Percentiles rank a stretch among this genome's conserved stretches.
Conservation (phyloP, 2,113 vertebrate species). For the Syrmaticus mikado region DNA sequence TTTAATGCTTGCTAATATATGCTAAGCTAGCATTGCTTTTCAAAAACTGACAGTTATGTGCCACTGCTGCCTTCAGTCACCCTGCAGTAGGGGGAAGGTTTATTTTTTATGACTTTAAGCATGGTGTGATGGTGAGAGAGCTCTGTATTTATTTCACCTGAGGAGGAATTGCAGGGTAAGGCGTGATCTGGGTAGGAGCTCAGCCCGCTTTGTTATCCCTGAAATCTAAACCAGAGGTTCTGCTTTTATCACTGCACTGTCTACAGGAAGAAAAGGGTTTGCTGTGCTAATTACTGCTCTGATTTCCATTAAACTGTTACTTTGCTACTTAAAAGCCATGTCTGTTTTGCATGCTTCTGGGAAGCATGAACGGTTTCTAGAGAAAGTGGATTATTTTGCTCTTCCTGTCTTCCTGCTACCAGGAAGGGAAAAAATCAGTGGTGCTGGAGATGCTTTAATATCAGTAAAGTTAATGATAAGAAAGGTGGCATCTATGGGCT, state of each 20-base stretch:
- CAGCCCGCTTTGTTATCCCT: not conserved
- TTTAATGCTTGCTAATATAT: not conserved
- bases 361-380: not conserved
- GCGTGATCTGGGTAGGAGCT: not conserved
- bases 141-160: not conserved
- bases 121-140: not conserved
- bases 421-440: not conserved
- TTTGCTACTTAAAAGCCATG: not conserved
- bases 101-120: not conserved
- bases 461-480: not conserved
- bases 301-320: not conserved
- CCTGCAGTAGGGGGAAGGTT: not conserved
- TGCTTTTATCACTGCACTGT: not conserved
- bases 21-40: not conserved
- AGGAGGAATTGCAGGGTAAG: not conserved
- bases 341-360: not conserved
- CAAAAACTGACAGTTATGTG: not conserved
- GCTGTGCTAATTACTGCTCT: not conserved
- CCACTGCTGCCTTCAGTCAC: not conserved
- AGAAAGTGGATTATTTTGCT: not conserved
- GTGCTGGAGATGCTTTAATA: not conserved
- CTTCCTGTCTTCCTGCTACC: not conserved
- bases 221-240: not conserved
- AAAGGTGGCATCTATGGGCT: not conserved
- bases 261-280: not conserved